phyloP scores from a whole-genome alignment of 2,797 vertebrate genomes.

The Gymnothorax reevesii region DNA sequence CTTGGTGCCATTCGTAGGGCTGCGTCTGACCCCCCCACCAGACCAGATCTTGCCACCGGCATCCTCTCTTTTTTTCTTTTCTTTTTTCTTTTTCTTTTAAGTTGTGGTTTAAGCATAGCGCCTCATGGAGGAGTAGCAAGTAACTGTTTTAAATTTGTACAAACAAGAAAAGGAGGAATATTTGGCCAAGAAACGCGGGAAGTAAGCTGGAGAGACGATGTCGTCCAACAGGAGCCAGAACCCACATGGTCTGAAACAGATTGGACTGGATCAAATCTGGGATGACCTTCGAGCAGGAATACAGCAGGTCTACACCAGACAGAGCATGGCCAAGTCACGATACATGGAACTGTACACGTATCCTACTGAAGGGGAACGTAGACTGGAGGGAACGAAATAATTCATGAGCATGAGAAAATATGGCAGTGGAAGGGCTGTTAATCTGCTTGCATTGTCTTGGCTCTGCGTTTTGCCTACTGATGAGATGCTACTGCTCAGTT shows the following conservation, averaged over 20 bases:
- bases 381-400: background rate
- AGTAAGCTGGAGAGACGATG: constrained; percentile 68
- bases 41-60: constrained; percentile 35
- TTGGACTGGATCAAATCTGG: constrained; percentile 90
- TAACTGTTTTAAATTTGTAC: constrained; percentile 25
- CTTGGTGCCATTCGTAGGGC: constrained; percentile 42
- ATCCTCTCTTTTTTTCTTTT: constrained; percentile 23
- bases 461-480: background rate
- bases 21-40: constrained; percentile 19
- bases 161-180: constrained; percentile 41
- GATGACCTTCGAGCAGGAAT: constrained; percentile 86
- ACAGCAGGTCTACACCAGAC: constrained; percentile 88
- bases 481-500: background rate
- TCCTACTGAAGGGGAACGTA: constrained; percentile 61
- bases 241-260: constrained; percentile 88
- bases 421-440: background rate
- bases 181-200: constrained; percentile 26
- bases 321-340: constrained; percentile 89
- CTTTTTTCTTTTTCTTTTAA: background rate
- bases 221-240: constrained; percentile 86
- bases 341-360: constrained; percentile 95
- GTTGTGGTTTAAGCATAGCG: constrained; percentile 10
- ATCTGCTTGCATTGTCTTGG: background rate
- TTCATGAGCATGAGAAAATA: background rate
- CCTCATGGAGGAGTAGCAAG: constrained; percentile 56